phyloP scores from a whole-genome alignment of 1,140 invertebrate species.

The Drosophila nigromelanica region DNA sequence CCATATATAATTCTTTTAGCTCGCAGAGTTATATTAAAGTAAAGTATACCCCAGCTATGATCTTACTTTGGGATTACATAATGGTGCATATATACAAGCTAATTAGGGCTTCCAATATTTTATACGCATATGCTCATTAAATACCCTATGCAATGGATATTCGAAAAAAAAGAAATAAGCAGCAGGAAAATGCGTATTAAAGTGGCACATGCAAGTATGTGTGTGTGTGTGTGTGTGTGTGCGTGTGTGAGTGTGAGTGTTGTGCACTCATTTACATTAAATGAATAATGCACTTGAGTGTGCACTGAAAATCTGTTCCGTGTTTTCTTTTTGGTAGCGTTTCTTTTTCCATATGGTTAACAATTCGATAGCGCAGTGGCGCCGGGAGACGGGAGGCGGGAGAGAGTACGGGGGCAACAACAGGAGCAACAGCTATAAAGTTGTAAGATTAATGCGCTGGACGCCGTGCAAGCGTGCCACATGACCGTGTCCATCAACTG shows the following conservation, averaged over 20 bases:
- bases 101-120: too few species aligned
- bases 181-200: conserved; percentile 26
- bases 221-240: conserved; percentile 12
- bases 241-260: conserved; percentile 15
- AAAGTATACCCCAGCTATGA: too few species aligned
- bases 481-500: conserved; percentile 46
- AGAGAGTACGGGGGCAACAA: not conserved
- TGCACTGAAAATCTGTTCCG: conserved; percentile 30
- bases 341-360: conserved; percentile 4
- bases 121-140: not conserved
- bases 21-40: too few species aligned
- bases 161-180: conserved; percentile 9
- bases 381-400: too few species aligned
- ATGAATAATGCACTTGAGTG: conserved; percentile 75
- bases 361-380: conserved; percentile 1
- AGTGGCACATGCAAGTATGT: conserved; percentile 16
- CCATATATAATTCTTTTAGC: too few species aligned
- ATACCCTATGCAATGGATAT: not conserved
- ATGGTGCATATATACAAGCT: too few species aligned
- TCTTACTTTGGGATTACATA: too few species aligned
- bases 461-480: conserved; percentile 17
- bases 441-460: conserved; percentile 39
- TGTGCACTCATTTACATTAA: conserved; percentile 67
- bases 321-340: conserved; percentile 17
- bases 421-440: conserved; percentile 34